Evolutionary conservation across 2,113 vertebrate genomes (phyloP), one percentile per base, ranked within the genome.

Genomic region (Tenrec ecaudatus): DNA sequence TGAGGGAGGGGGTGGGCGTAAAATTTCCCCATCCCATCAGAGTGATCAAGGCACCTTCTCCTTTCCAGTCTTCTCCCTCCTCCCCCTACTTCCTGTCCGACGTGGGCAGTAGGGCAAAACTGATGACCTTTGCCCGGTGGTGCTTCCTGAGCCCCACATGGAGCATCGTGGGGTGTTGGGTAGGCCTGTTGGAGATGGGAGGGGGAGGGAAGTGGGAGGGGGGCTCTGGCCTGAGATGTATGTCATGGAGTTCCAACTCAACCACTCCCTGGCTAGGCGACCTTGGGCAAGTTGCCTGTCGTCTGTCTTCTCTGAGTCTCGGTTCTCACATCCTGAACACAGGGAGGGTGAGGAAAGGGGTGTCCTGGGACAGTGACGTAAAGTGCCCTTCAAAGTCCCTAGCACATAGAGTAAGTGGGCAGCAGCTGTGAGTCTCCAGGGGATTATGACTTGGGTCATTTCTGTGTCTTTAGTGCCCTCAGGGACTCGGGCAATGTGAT

Each of bases 281-380:
- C 60, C 29, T 8, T 4, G 0, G 69, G 69, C 36, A 31, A 29
- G 62, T 19, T 15, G 27, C 57, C 57, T 58, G 38, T 62, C 38
- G 38, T 62, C 38, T 33, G 57, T 23, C 73, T 33, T 83, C 17
- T 82, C 15, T 3, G 4, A 90, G 62, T 43, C 90, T 92, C 64
- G 31, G 53, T 90, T 60, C 94, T 23, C 66, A 83, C 47, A 81
- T 68, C 88, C 16, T 17, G 66, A 78, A 85, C 85, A 62, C 60
- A 78, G 87, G 78, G 20, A 2, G 64, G 73, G 19, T 25, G 62
- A 71, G 84, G 23, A 80, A 69, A 19, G 77, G 47, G 47, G 31
- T 10, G 19, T 36, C 22, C 5, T 69, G 68, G 77, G 27, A 85
- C 14, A 0, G 16, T 66, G 66, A 86, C 69, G 40, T n/a, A 36